Evolutionary conservation across 2,888 invertebrate species (phyloP), one percentile per base, ranked within the genome.

Genomic region (Parapristionchus giblindavisi): DNA sequence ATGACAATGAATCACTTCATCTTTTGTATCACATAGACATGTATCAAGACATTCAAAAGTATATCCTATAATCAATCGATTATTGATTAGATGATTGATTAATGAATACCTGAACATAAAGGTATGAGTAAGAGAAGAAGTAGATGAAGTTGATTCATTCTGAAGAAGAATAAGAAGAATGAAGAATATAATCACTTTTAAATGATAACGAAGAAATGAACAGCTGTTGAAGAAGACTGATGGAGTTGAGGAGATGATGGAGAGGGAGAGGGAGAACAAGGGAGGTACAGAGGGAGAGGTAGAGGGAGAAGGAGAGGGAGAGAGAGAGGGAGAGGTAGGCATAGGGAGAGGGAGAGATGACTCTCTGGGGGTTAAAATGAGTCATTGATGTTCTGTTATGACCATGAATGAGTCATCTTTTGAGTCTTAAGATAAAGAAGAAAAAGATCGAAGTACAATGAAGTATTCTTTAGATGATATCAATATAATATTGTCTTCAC

Each of bases 11-110:
- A 85, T 79, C 6, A 84, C 78, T 60, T 85, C 85, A 56, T 84
- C 85, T n/a, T 80, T 80, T 3, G 85, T 85, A 66, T 85, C 84
- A 48, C 85, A 85, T 38, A 82, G 82, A 70, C 85, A 85, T 1
- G 77, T 75, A 61, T 84, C 85, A n/a, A 85, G 76, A 75, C 85
- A 85, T 29, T 79, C 76, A 76, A 84, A 85, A 1, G 80, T 75
- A 75, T 85, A 85, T 14, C 70, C 84, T 83, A 73, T 66, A 81
- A 73, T 14, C 48, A 48, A 43, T 4, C 8, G 8, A 14, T 8
- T 43, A 14, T 43, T 17, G 17, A 43, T 14, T 14, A 43, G 8
- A 43, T 43, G 43, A 8, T 17, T 14, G 17, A 43, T 17, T 43
- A 17, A 14, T 43, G 17, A 43, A 43, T 14, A 14, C 17, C 17